These are phyloP conservation scores for Gracilinanus agilis DNA, from an alignment of 2,113 vertebrate genomes.

Conservation along the genomic window DNA sequence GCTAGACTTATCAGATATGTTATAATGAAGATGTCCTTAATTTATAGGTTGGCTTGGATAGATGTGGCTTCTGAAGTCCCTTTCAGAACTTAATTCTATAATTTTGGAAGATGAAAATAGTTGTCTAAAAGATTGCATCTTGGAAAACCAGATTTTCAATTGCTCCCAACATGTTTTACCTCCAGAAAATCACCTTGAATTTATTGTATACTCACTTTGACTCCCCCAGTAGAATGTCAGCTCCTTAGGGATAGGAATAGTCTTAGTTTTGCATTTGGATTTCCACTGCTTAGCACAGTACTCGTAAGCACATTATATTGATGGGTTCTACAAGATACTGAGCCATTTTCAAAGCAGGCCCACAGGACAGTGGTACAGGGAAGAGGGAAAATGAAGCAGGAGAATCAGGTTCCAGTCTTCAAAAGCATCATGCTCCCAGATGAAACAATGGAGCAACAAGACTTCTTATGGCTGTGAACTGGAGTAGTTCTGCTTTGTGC, in stretches of 20 bases:
- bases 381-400: not conserved
- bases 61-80: not conserved
- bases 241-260: not conserved
- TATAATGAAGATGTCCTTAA: not conserved
- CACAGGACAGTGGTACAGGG: not conserved
- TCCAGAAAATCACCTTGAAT: not conserved
- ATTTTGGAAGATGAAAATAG: too few relatives aligned
- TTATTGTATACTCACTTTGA: not conserved
- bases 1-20: not conserved
- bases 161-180: not conserved
- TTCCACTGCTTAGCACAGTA: not conserved
- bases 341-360: not conserved
- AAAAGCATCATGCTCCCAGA: not conserved
- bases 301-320: not conserved
- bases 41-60: not conserved
- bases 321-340: not conserved
- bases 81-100: not conserved
- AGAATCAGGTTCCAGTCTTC: slow-evolving; percentile 4
- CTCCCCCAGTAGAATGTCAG: not conserved
- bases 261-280: not conserved
- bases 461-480: not conserved
- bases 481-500: not conserved
- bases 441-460: slow-evolving; percentile 13
- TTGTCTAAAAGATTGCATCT: not conserved
- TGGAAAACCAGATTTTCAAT: not conserved